Percentiles rank a stretch among this genome's conserved stretches.
Conservation (phyloP, 2,888 invertebrate species). For the Harmothoe impar region DNA sequence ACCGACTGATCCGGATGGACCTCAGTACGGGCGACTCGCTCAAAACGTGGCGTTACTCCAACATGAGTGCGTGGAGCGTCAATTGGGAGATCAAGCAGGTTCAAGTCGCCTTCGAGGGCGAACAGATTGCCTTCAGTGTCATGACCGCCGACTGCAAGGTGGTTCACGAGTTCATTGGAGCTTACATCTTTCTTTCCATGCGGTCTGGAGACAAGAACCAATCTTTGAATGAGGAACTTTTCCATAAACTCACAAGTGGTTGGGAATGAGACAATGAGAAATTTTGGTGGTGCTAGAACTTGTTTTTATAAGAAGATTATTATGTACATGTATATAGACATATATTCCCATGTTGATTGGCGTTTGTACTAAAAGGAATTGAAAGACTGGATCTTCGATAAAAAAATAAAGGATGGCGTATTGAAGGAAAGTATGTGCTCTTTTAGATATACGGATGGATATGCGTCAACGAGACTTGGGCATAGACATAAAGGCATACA, state of each 20-base stretch:
- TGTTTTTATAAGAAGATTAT: not conserved
- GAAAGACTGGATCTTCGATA: no score
- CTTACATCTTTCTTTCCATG: slow-evolving; percentile 99
- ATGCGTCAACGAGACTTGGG: no score
- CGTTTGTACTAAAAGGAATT: not conserved
- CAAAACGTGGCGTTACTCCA: slow-evolving; percentile 98
- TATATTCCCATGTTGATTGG: not conserved
- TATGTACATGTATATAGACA: slow-evolving; percentile 9
- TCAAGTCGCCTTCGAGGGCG: slow-evolving; percentile 88
- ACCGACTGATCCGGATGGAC: slow-evolving; percentile 98
- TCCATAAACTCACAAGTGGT: slow-evolving; percentile 99
- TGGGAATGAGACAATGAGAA: slow-evolving; percentile 71
- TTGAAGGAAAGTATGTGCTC: no score
- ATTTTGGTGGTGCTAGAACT: slow-evolving; percentile 49
- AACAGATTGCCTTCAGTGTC: slow-evolving; percentile 93
- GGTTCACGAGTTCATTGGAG: slow-evolving; percentile 98
- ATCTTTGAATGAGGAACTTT: slow-evolving; percentile 96
- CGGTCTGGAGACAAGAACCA: slow-evolving; percentile 99
- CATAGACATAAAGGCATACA: no score
- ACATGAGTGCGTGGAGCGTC: slow-evolving; percentile 99
- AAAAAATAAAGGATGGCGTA: no score
- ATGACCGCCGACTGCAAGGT: slow-evolving; percentile 99
- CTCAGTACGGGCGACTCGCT: slow-evolving; percentile 94
- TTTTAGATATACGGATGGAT: no score
- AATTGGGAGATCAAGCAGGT: slow-evolving; percentile 95